phyloP scores from a whole-genome alignment of 2,888 invertebrate species.

The Mimas tiliae region DNA sequence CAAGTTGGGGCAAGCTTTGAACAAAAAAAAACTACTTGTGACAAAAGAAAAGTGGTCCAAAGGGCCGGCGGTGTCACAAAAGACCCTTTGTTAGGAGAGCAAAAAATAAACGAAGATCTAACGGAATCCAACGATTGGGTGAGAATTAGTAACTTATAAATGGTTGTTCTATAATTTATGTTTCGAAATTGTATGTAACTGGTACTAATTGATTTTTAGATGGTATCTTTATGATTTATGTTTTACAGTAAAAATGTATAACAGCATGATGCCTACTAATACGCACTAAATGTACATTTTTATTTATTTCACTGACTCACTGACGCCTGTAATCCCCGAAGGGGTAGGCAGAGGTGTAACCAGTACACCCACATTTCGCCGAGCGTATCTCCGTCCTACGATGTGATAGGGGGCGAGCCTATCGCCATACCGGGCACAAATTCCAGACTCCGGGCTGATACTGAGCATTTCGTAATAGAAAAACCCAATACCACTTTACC shows the following conservation, averaged over 20 bases:
- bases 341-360: too few relatives aligned
- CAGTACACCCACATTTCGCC: too few relatives aligned
- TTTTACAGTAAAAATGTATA: neutral
- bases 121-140: constrained; percentile 2
- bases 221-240: neutral
- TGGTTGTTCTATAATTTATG: constrained; percentile 12
- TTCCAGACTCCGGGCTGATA: too few relatives aligned
- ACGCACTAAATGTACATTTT: too few relatives aligned
- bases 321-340: too few relatives aligned
- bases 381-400: too few relatives aligned
- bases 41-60: constrained; percentile 22
- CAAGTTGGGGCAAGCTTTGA: constrained; percentile 25
- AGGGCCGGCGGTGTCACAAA: constrained; percentile 21
- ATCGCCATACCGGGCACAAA: too few relatives aligned
- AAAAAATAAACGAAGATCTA: constrained; percentile 10
- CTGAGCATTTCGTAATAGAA: too few relatives aligned
- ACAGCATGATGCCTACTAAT: too few relatives aligned
- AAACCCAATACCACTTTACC: too few relatives aligned
- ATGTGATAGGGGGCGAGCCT: too few relatives aligned
- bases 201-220: neutral
- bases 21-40: constrained; percentile 12
- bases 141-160: constrained; percentile 21
- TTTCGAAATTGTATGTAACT: neutral
- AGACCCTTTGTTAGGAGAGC: constrained; percentile 22
- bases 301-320: too few relatives aligned